Base-by-base conservation (phyloP, 2,888 invertebrate species). In the Antheraea assamensis region DNA sequence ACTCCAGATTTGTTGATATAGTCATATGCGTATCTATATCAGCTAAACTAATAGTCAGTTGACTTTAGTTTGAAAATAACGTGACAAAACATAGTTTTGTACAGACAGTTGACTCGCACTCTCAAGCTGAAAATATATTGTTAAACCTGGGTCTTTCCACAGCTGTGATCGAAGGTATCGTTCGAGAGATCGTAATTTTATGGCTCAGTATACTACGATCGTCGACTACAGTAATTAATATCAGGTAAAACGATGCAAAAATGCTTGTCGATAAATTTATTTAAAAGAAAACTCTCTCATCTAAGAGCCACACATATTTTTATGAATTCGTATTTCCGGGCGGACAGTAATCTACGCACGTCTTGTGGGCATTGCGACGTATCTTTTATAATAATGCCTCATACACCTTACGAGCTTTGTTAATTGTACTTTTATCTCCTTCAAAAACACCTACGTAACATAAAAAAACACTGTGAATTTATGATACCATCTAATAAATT, bases 291-390 rank as follows among this genome's bases (percentile, higher is more conserved):
- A 68, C n/a, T 35, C 21, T 68, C 68, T 35, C 7, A 2, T 35
- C 8, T 35, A 35, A 35, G 19, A n/a, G 68, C 35, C 68, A 31
- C 35, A 68, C 31, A 35, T 31, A 31, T 8, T 66, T 35, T 68
- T 68, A 68, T 68, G 68, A 68, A 35, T 58, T 70, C n/a, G 42
- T 58, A 70, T 70, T 58, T 70, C 70, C 55, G 21, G 52, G 55
- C 42, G 47, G 61, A 35, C 70, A 70, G 58, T 73, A 73, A 73
- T 73, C 73, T 70, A 24, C n/a, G 70, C 42, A 58, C 70, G 70
- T 58, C 70, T 58, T 58, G 73, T 52, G 73, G 35, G 55, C 31
- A 52, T 13, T 66, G 52, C 19, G 31, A 35, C 55, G 30, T 64
- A 72, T 68, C 72, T 47, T 72, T 58, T 47, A 70, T 73, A 70